Evolutionary conservation across 1,140 invertebrate species (phyloP).

Genomic region (Platyscapa corneri): DNA sequence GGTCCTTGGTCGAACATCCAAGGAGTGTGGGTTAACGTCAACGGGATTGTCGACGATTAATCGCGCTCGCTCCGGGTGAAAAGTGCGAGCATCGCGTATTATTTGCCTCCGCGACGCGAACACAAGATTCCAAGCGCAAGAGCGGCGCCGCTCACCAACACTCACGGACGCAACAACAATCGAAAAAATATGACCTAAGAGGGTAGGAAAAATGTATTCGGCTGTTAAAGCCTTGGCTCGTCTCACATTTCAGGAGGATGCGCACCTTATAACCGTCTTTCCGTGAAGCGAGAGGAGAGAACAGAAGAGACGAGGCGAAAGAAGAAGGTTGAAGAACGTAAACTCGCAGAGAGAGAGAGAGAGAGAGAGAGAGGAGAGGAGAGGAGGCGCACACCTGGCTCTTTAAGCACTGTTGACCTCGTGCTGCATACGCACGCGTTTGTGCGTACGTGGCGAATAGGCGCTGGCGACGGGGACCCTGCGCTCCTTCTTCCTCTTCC

Average conservation of each 20-base stretch:
- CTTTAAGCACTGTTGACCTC: conserved; percentile 38
- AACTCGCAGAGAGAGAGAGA: neutral
- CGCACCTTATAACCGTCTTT: neutral
- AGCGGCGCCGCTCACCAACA: too few species aligned
- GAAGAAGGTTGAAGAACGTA: neutral
- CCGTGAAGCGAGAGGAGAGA: neutral
- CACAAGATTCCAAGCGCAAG: neutral
- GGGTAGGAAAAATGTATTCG: neutral
- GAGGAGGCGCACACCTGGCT: conserved; percentile 44
- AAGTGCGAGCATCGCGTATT: too few species aligned
- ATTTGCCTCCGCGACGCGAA: too few species aligned
- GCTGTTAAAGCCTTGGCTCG: neutral
- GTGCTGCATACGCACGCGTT: neutral
- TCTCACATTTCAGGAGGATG: neutral
- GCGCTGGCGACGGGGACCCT: neutral
- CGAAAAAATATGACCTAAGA: neutral
- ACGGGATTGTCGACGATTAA: neutral
- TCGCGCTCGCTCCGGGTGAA: neutral
- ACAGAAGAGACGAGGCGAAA: neutral
- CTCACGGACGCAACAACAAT: neutral
- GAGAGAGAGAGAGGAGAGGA: neutral
- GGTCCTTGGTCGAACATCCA: too few species aligned
- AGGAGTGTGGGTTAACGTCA: neutral
- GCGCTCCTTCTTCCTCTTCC: neutral
- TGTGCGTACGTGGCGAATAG: conserved; percentile 21